These are phyloP conservation scores for Pteromalus puparum DNA, from an alignment of 1,140 invertebrate genomes.

Conservation along the genomic window DNA sequence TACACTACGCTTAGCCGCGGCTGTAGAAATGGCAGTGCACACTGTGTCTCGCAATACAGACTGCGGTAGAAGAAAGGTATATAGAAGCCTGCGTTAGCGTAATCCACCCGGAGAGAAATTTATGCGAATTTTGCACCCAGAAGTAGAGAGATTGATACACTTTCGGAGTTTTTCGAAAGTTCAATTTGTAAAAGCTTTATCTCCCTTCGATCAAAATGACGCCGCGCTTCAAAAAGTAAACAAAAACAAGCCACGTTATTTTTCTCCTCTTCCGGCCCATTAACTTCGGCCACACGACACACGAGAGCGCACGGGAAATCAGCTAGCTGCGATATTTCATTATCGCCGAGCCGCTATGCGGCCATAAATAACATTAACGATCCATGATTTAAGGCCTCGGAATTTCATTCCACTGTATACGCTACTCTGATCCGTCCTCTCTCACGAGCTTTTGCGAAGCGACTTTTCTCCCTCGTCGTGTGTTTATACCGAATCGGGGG, in stretches of 20 bases:
- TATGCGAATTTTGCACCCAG: background rate
- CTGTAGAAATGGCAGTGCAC: background rate
- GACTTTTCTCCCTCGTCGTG: background rate
- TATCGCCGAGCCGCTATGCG: background rate
- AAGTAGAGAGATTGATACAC: no score
- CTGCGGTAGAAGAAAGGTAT: background rate
- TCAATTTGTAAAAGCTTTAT: no score
- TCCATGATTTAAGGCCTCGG: background rate
- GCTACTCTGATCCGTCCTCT: background rate
- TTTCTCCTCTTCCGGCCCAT: background rate
- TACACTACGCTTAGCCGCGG: background rate
- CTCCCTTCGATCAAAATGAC: background rate
- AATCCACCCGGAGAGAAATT: background rate
- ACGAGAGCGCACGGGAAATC: background rate
- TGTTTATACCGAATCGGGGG: background rate
- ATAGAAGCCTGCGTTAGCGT: background rate
- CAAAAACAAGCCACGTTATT: background rate
- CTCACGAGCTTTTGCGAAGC: background rate
- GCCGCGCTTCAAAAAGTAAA: background rate
- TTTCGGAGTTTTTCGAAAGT: background rate
- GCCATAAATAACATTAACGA: slow-evolving; percentile 30
- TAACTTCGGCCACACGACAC: background rate
- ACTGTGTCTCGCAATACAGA: background rate
- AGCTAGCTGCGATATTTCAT: slow-evolving; percentile 11
- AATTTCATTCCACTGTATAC: background rate